Conservation (phyloP, 2,113 vertebrate genomes). For the Trichomycterus rosablanca region DNA sequence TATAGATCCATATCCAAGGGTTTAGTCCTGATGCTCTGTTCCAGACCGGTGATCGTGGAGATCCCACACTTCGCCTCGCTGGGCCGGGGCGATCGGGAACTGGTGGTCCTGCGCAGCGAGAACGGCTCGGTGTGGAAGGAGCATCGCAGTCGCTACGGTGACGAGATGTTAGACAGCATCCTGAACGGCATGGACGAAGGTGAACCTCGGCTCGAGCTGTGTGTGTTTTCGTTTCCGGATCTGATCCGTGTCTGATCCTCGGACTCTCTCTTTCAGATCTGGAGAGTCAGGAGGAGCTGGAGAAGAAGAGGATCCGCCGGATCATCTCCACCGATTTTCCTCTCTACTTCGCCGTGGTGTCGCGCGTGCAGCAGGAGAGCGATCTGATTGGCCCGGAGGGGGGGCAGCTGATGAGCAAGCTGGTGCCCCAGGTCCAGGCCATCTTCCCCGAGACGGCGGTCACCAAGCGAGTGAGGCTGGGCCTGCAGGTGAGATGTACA, state of each 20-base stretch:
- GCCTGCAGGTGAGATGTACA: slow-evolving; percentile 91
- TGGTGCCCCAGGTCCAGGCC: slow-evolving; percentile 87
- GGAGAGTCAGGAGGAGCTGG: slow-evolving; percentile 88
- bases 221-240: not conserved
- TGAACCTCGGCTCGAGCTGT: slow-evolving; percentile 48
- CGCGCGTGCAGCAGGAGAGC: slow-evolving; percentile 88
- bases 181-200: slow-evolving; percentile 96
- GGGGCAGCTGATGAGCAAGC: slow-evolving; percentile 77
- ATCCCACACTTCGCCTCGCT: slow-evolving; percentile 92
- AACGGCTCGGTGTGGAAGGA: slow-evolving; percentile 95
- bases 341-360: slow-evolving; percentile 94
- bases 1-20: too few relatives aligned
- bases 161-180: slow-evolving; percentile 84
- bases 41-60: slow-evolving; percentile 94
- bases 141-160: slow-evolving; percentile 83
- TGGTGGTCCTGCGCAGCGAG: slow-evolving; percentile 88
- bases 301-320: slow-evolving; percentile 88
- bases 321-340: slow-evolving; percentile 96
- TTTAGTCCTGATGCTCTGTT: slow-evolving; percentile 4
- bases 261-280: slow-evolving; percentile 71
- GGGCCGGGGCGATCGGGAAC: slow-evolving; percentile 82
- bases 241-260: not conserved
- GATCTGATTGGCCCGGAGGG: slow-evolving; percentile 91
- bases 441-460: slow-evolving; percentile 90
- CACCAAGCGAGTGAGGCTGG: slow-evolving; percentile 88